Evolutionary conservation across 2,888 invertebrate genomes (phyloP).

Genomic region (Phytoseiulus persimilis): DNA sequence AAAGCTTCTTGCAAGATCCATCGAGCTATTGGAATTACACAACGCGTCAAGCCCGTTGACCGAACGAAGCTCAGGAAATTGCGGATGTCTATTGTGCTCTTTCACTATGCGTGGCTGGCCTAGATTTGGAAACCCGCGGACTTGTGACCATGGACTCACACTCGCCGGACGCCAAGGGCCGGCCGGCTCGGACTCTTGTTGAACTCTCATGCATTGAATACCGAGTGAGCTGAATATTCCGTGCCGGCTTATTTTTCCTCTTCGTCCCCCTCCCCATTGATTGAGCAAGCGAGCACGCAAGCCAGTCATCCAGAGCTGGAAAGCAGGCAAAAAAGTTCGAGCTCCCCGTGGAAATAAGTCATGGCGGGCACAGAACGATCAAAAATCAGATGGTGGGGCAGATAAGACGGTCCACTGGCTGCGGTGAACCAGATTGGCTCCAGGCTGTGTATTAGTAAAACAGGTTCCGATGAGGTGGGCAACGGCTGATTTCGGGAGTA

Average conservation of each 20-base stretch:
- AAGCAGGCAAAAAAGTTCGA: background rate
- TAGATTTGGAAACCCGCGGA: conserved; percentile 5
- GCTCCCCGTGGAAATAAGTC: background rate
- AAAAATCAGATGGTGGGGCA: background rate
- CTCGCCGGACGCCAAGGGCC: background rate
- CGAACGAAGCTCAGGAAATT: background rate
- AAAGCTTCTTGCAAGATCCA: background rate
- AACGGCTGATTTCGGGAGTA: too few relatives aligned
- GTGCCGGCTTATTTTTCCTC: background rate
- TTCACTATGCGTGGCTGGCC: background rate
- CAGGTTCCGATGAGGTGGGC: background rate
- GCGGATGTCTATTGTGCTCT: conserved; percentile 5
- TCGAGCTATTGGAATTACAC: background rate
- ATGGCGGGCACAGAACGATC: background rate
- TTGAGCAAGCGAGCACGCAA: background rate
- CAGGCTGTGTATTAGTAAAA: background rate
- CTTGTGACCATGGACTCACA: background rate
- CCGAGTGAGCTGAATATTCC: background rate
- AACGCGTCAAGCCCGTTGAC: background rate
- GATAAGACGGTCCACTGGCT: background rate
- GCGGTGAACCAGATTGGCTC: background rate
- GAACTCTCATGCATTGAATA: background rate
- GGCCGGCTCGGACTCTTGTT: background rate
- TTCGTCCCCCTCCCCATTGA: background rate
- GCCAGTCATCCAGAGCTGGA: background rate